A percentile compares a stretch with the other conserved stretches of the same genome.
Evolutionary conservation across 1,140 invertebrate genomes (phyloP).

Genomic region (Dolichoris vasculosae): DNA sequence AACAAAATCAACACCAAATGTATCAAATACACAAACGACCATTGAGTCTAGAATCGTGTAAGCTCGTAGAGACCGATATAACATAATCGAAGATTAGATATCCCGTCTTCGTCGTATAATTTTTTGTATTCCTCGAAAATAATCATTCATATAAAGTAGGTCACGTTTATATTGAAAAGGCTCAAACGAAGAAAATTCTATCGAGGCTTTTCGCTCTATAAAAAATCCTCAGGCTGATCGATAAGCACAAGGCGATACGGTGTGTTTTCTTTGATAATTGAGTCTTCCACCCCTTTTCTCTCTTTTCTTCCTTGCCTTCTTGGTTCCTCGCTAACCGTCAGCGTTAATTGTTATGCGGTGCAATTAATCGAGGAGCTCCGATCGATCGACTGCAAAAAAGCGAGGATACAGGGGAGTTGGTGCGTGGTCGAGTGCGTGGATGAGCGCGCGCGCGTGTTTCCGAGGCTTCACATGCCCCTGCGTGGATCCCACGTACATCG

Average conservation of each 20-base stretch:
- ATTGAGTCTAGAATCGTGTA: neutral
- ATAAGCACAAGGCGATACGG: constrained; percentile 24
- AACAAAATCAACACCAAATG: constrained; percentile 1
- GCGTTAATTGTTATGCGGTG: neutral
- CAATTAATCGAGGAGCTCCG: neutral
- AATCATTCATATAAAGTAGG: neutral
- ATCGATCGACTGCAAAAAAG: constrained; percentile 12
- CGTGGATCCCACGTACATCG: neutral
- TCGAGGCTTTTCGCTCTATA: neutral
- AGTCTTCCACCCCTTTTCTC: neutral
- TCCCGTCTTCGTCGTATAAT: neutral
- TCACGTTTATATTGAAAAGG: neutral
- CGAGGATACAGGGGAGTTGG: neutral
- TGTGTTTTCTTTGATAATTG: constrained; percentile 1
- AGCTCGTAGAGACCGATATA: neutral
- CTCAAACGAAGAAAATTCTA: neutral
- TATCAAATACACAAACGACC: neutral
- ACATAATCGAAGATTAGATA: neutral
- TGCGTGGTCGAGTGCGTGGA: neutral
- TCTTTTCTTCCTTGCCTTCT: neutral
- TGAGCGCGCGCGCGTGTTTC: neutral
- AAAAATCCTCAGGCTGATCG: constrained; percentile 28
- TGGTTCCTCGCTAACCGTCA: neutral
- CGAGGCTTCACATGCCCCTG: neutral
- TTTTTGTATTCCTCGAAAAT: neutral